Base-by-base conservation (phyloP, 2,888 invertebrate genomes). In the Dendrolimus pini region DNA sequence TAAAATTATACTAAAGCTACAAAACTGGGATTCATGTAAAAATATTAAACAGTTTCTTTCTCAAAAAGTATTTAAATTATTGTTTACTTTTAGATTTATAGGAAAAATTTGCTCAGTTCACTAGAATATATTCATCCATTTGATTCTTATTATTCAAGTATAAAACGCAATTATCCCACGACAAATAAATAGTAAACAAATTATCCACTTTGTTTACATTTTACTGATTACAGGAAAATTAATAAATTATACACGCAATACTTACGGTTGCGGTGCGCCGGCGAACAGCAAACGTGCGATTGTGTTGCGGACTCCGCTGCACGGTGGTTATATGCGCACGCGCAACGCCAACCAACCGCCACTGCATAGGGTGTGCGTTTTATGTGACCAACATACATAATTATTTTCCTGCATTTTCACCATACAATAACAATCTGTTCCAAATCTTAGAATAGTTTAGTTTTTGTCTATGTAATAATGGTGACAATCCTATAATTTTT, bases 291-390 rank as follows among this genome's bases (percentile, higher is more conserved):
- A 72, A 76, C 76, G 78, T 80, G 74, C 76, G 85, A 81, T 78
- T 89, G 89, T 77, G 77, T 70, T 70, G 64, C 62, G 62, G 53
- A 55, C 58, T 65, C 18, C 67, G 66, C 63, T 78, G 85, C 79
- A 75, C 56, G 74, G 67, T 72, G 61, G 80, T 86, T 89, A 68
- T 89, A 89, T 84, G 87, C 83, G 82, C 78, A 42, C 59, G 75
- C 82, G 80, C 81, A 67, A 60, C 59, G 60, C 62, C 6, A 30
- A 6, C 65, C 56, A 58, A 56, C 60, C 62, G 58, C 57, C 66
- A 58, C 59, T 70, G 60, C 72, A 85, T 75, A 85, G 86, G 84
- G 80, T 88, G 89, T 66, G 70, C 68, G 59, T 60, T 69, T 68
- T 71, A 65, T 67, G 63, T 62, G 61, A 62, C 65, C 55, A 47